These are phyloP conservation scores for Baccha elongata DNA, from an alignment of 2,888 invertebrate species.

Conservation along the genomic window DNA sequence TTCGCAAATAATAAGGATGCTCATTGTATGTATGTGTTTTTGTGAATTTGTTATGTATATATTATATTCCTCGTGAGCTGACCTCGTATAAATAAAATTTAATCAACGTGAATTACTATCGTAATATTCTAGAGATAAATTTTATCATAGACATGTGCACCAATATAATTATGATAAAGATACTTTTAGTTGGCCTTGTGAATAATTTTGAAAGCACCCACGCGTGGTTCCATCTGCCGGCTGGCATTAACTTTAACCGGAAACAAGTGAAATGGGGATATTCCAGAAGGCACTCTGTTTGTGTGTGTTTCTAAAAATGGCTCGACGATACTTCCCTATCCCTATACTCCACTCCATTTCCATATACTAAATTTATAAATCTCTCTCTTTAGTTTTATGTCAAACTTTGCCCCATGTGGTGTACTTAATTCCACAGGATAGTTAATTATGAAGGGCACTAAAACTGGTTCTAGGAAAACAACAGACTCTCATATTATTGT, in stretches of 20 bases:
- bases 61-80: neutral
- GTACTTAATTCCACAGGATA: neutral
- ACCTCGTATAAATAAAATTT: constrained; percentile 63
- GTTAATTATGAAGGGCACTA: constrained; percentile 29
- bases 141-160: constrained; percentile 17
- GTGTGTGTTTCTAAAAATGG: constrained; percentile 17
- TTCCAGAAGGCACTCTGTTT: constrained; percentile 30
- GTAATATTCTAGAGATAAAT: constrained; percentile 21
- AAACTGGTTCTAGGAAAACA: constrained; percentile 17
- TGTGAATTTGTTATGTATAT: neutral
- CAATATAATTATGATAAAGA: constrained; percentile 1
- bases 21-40: neutral
- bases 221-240: constrained; percentile 38
- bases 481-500: neutral
- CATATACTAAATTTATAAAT: constrained; percentile 1
- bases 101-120: constrained; percentile 53
- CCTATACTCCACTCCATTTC: neutral
- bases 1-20: neutral
- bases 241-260: constrained; percentile 42
- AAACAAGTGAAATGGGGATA: constrained; percentile 42
- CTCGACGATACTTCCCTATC: constrained; percentile 3
- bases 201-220: constrained; percentile 30
- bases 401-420: constrained; percentile 38
- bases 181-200: constrained; percentile 13
- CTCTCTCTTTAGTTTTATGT: constrained; percentile 19